Evolutionary conservation across 1,140 invertebrate species (phyloP).

Genomic region (Bombus impatiens): DNA sequence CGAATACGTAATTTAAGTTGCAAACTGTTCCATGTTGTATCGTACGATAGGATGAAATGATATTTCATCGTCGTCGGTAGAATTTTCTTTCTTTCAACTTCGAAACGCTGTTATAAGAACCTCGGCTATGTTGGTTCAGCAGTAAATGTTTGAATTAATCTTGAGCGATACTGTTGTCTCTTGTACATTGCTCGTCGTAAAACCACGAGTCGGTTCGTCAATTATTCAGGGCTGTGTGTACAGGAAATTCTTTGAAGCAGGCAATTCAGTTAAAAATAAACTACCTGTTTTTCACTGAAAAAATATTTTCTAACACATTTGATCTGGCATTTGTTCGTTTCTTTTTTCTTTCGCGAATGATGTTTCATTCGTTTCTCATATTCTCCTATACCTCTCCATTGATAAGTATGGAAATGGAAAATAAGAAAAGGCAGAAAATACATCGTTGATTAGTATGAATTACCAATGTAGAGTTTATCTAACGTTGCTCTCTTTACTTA

Average conservation of each 20-base stretch:
- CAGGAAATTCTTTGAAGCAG: slow-evolving; percentile 6
- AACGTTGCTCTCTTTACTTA: too few relatives aligned
- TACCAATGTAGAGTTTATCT: too few relatives aligned
- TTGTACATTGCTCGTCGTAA: slow-evolving; percentile 2
- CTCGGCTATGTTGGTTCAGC: neutral
- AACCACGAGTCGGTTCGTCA: neutral
- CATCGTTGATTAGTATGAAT: too few relatives aligned
- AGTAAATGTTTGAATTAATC: slow-evolving; percentile 35
- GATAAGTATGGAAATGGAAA: too few relatives aligned
- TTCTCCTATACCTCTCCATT: too few relatives aligned
- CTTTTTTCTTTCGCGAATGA: neutral
- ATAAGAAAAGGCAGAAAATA: too few relatives aligned
- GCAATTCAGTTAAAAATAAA: slow-evolving; percentile 28
- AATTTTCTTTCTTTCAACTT: neutral
- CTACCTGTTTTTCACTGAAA: neutral
- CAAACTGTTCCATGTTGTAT: too few relatives aligned
- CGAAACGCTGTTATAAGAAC: neutral
- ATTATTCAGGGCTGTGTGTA: neutral
- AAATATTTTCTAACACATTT: neutral
- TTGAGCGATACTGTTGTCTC: neutral
- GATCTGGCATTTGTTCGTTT: neutral
- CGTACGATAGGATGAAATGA: too few relatives aligned
- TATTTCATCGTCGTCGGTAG: neutral
- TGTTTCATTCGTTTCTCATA: neutral
- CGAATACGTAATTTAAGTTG: too few relatives aligned